These are phyloP conservation scores for Melanostigma gelatinosum DNA, from an alignment of 2,113 vertebrate species.

Conservation along the genomic window DNA sequence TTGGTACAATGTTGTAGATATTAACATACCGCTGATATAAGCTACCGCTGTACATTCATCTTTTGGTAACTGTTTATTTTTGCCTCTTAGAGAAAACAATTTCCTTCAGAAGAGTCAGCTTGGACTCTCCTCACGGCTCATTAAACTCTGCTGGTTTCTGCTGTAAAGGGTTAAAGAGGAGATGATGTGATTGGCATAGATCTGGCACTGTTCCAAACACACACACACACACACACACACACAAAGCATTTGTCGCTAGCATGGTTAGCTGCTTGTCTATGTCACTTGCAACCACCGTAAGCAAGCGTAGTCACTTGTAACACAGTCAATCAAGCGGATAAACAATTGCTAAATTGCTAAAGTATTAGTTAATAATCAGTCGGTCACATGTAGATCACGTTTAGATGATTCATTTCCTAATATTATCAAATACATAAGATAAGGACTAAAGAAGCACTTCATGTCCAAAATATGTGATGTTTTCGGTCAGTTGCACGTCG, in stretches of 20 bases:
- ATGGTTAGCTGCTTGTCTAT: not conserved
- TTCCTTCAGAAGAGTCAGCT: too few relatives aligned
- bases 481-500: not conserved
- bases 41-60: not conserved
- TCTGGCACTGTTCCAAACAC: not conserved
- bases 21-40: not conserved
- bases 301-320: not conserved
- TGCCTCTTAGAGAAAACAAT: not conserved
- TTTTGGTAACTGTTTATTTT: not conserved
- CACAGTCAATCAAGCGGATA: not conserved
- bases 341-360: not conserved
- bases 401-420: not conserved
- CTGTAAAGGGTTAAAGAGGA: not conserved
- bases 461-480: not conserved
- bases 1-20: not conserved
- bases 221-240: not conserved
- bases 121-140: not conserved
- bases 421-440: not conserved
- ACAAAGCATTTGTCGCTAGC: not conserved
- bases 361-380: not conserved
- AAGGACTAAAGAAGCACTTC: not conserved
- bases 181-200: not conserved
- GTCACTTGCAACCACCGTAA: not conserved
- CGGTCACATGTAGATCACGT: not conserved
- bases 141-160: not conserved